Evolutionary conservation across 2,113 vertebrate genomes (phyloP), one percentile per base, ranked within the genome.

Genomic region (Menidia beryllina): DNA sequence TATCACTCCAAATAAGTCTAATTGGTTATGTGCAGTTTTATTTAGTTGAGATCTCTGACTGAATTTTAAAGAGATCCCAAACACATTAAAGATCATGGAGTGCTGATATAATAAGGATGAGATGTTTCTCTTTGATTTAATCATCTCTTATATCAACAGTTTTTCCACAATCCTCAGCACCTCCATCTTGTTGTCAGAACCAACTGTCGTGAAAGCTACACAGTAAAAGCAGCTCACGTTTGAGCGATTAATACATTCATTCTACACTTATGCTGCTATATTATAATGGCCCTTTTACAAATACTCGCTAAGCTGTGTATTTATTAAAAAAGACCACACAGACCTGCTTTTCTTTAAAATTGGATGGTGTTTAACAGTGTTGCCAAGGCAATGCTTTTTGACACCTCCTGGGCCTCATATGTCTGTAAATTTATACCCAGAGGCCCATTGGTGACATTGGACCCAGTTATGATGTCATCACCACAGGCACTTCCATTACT

Each of bases 361-460:
- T 3, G 21, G 17, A 19, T 66, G 48, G 69, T 88, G 80, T 88
- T 84, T 82, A 62, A 79, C 34, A 25, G 14, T 5, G 56, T 90
- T 71, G 49, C 75, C 55, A 23, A 48, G 77, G 53, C 62, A 52
- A 86, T 57, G 12, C 27, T 9, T 41, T 56, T 48, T 55, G 30
- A 82, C 70, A 79, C 51, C 68, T 60, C 45, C 0, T 1, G 69
- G 82, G 59, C 72, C 70, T 82, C 85, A 73, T 87, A 81, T 87
- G 81, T 80, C 69, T 79, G 88, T 84, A 88, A 86, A 74, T 45
- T 75, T 84, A 90, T 88, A 87, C 85, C 69, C 64, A 45, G 47
- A 77, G 84, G 72, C 75, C 83, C 55, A 47, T 30, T 52, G 43
- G 72, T 86, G 90, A 87, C 68, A 91, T 75, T 62, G 52, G 79